These are phyloP conservation scores for Trichonephila clavata DNA, from an alignment of 1,140 invertebrate species.

Conservation along the genomic window DNA sequence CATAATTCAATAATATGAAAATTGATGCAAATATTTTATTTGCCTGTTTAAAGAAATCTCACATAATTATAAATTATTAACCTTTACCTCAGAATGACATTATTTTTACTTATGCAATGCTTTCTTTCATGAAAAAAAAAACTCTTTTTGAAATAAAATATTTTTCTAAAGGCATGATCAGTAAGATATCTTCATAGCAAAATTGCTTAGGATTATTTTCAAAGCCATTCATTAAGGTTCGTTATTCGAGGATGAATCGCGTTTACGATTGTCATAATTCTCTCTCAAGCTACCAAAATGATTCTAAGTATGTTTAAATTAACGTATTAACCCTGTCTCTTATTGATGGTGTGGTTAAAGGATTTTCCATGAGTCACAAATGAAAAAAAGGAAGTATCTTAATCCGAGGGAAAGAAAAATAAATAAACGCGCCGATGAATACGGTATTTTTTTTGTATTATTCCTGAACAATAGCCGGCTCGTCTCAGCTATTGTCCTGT, in stretches of 20 bases:
- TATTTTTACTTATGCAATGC: too few species aligned
- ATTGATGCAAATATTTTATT: too few species aligned
- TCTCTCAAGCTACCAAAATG: neutral
- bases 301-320: conserved; percentile 6
- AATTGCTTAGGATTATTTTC: neutral
- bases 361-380: conserved; percentile 41
- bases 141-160: too few species aligned
- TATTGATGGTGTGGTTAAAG: conserved; percentile 9
- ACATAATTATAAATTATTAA: too few species aligned
- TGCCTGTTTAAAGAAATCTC: too few species aligned
- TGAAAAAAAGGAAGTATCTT: conserved; percentile 45
- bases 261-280: conserved; percentile 20
- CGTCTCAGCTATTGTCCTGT: conserved; percentile 64
- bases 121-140: too few species aligned
- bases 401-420: conserved; percentile 28
- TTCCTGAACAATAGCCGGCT: conserved; percentile 62
- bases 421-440: conserved; percentile 63
- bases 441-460: conserved; percentile 44
- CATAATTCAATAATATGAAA: too few species aligned
- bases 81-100: too few species aligned
- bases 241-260: neutral
- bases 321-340: conserved; percentile 12
- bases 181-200: neutral
- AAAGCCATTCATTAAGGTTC: neutral
- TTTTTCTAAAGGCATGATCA: neutral